Base-by-base conservation (phyloP, 1,140 invertebrate genomes). In the Drosophila novamexicana region DNA sequence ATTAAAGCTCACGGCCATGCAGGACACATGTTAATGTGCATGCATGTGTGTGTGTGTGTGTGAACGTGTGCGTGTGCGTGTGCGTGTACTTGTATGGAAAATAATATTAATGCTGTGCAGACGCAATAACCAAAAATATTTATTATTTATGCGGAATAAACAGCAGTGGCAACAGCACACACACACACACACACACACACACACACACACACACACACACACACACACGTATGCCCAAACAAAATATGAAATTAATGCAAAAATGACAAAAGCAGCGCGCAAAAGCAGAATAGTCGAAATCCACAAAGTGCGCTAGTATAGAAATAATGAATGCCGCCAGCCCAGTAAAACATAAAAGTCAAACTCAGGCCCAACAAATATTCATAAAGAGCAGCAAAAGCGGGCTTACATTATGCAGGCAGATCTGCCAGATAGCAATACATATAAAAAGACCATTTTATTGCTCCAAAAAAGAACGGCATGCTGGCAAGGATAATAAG, bases 81-180 rank as follows among this genome's bases (percentile, higher is more conserved):
- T 56, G 62, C 7, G 49, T 54, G 36, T 50, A 37, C 39, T 39
- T 71, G 62, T 73, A 69, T 50, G 77, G 57, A 61, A 89, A 86
- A 84, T 81, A 84, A 79, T 89, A 89, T 89, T 90, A 89, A 89
- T 89, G 82, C 65, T 73, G 81, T 90, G 81, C 85, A 90, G 84
- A 89, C 84, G 85, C 75, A 89, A 90, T 89, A 89, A 81, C 81
- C 85, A 84, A 89, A 89, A 89, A 90, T 90, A 84, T 90, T 79
- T 89, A 89, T 90, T 89, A 89, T 89, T 89, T 89, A 89, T 89
- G 77, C 81, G 84, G 79, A 89, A 89, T 89, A 89, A 90, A 89
- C 85, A 89, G 82, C 80, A 84, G 72, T 69, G 70, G 74, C 64
- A 79, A 71, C 68, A 81, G 80, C 22, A 29, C 22, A 29, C 22